Evolutionary conservation across 2,888 invertebrate species (phyloP).

Genomic region (Lordiphosa fenestrarum): DNA sequence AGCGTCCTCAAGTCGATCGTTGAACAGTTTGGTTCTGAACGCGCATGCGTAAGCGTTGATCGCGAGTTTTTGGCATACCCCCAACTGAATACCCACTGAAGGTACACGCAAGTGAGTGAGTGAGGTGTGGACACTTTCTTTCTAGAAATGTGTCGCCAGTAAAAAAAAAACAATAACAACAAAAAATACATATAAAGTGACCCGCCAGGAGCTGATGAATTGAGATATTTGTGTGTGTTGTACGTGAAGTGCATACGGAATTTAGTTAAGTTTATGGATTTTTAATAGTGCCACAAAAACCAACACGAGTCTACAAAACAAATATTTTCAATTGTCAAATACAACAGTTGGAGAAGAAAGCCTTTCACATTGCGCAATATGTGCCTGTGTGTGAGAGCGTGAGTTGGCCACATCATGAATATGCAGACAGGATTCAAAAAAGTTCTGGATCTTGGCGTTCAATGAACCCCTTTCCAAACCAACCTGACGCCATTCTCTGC

Average conservation of each 20-base stretch:
- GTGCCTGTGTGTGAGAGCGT: conserved; percentile 14
- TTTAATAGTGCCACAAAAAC: conserved; percentile 52
- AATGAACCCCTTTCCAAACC: conserved; percentile 48
- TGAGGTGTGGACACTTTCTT: conserved; percentile 46
- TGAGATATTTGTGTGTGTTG: conserved; percentile 26
- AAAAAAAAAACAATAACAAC: conserved; percentile 33
- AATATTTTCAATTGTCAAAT: conserved; percentile 1
- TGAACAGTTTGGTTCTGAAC: conserved; percentile 67
- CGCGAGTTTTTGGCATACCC: conserved; percentile 5
- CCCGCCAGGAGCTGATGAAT: conserved; percentile 7
- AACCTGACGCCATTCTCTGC: conserved; percentile 26
- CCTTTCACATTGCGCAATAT: conserved; percentile 28
- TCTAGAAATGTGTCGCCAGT: conserved; percentile 37
- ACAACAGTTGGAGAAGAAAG: conserved; percentile 6
- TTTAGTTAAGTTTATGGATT: conserved; percentile 36
- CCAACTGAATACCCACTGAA: background rate
- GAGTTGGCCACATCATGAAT: conserved; percentile 41
- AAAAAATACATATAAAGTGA: conserved; percentile 43
- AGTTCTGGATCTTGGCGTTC: conserved; percentile 46
- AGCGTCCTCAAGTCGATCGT: conserved; percentile 49
- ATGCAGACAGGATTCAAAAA: conserved; percentile 42
- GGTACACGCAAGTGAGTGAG: conserved; percentile 13
- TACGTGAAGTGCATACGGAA: conserved; percentile 52
- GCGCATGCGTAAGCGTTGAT: conserved; percentile 54
- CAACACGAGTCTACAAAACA: conserved; percentile 9